Evolutionary conservation across 2,888 invertebrate species (phyloP).

Genomic region (Pemphredon lugubris): DNA sequence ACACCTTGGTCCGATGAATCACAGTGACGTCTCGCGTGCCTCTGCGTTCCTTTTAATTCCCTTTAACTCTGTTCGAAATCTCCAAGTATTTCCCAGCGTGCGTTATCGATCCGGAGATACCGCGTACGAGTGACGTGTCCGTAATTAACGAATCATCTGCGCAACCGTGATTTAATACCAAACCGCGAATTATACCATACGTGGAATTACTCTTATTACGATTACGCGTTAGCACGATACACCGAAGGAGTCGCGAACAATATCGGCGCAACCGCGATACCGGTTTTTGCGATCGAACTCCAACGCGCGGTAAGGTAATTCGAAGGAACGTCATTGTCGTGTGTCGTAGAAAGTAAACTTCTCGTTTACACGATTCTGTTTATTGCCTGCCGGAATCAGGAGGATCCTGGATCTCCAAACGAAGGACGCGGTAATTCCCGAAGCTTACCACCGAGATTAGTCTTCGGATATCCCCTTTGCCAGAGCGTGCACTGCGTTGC

Average conservation of each 20-base stretch:
- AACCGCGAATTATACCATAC: no score
- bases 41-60: constrained; percentile 4
- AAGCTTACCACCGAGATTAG: constrained; percentile 36
- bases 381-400: constrained; percentile 26
- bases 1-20: constrained; percentile 32
- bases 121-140: constrained; percentile 12
- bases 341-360: no score
- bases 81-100: constrained; percentile 23
- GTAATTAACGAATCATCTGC: constrained; percentile 24
- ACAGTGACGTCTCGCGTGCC: constrained; percentile 7
- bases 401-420: constrained; percentile 18
- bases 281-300: no score
- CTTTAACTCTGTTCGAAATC: constrained; percentile 29
- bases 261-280: no score
- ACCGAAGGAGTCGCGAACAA: no score
- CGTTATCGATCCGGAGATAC: constrained; percentile 17
- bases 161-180: no score
- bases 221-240: no score
- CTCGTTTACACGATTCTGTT: constrained; percentile 11
- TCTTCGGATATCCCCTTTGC: constrained; percentile 29
- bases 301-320: no score
- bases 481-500: constrained; percentile 31
- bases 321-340: no score
- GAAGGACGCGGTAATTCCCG: constrained; percentile 34
- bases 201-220: no score